Percentiles rank a stretch among this genome's conserved stretches.
These are phyloP conservation scores for Agrochola circellaris DNA, from an alignment of 2,888 invertebrate genomes.

Conservation along the genomic window DNA sequence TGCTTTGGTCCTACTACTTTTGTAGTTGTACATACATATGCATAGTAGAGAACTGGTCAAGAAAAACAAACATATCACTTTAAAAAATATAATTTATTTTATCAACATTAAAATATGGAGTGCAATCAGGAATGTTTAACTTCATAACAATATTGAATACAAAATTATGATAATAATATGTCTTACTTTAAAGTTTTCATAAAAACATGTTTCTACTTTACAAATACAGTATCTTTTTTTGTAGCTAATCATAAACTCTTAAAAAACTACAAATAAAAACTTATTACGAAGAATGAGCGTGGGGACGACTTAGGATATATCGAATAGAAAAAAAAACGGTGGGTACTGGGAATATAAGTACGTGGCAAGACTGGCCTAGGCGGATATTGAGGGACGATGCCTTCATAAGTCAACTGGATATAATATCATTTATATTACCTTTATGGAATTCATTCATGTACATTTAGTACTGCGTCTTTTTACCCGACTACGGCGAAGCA, in stretches of 20 bases:
- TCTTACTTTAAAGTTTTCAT: conserved; percentile 52
- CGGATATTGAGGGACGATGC: conserved; percentile 1
- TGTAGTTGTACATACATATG: neutral
- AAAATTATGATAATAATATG: conserved; percentile 59
- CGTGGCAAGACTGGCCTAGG: conserved; percentile 35
- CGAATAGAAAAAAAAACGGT: conserved; percentile 11
- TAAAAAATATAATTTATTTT: conserved; percentile 67
- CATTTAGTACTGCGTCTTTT: neutral
- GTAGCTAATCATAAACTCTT: conserved; percentile 59
- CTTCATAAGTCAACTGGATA: neutral
- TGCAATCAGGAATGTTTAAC: conserved; percentile 68
- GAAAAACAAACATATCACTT: neutral
- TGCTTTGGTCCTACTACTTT: neutral
- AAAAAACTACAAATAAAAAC: conserved; percentile 55
- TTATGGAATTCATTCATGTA: neutral
- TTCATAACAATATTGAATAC: conserved; percentile 66
- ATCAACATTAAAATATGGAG: conserved; percentile 66
- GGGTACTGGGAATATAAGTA: conserved; percentile 9
- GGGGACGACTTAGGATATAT: neutral
- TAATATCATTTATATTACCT: neutral
- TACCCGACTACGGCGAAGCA: no score
- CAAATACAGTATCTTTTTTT: conserved; percentile 45
- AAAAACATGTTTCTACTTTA: conserved; percentile 50
- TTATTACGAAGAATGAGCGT: conserved; percentile 23
- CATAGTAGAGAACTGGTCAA: neutral